Percentiles rank a stretch among this genome's conserved stretches.
phyloP scores from a whole-genome alignment of 2,888 invertebrate genomes.

The Troides oblongomaculatus region DNA sequence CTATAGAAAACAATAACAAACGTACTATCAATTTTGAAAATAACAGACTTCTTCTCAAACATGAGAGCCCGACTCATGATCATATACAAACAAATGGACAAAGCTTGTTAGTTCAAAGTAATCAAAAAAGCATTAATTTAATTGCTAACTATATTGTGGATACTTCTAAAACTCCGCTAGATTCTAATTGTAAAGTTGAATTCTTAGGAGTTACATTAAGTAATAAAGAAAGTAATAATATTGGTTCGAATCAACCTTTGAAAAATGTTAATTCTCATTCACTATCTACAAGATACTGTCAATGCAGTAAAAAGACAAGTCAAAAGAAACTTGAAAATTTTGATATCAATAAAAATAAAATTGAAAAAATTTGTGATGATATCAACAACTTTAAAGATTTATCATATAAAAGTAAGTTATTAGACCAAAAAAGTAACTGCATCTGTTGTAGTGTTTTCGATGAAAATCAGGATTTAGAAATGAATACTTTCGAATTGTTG shows the following conservation, averaged over 20 bases:
- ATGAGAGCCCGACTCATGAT: constrained; percentile 13
- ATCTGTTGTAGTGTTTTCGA: constrained; percentile 53
- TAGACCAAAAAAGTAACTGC: constrained; percentile 41
- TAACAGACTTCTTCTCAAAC: constrained; percentile 26
- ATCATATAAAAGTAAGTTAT: not conserved
- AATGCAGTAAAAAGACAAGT: constrained; percentile 1
- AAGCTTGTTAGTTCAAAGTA: constrained; percentile 7
- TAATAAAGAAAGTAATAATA: constrained; percentile 35
- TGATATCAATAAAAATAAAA: constrained; percentile 2
- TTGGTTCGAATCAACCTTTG: constrained; percentile 18
- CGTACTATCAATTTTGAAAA: constrained; percentile 10
- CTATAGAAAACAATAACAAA: constrained; percentile 4
- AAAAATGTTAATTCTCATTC: constrained; percentile 18
- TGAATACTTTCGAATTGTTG: constrained; percentile 63
- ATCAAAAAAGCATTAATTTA: constrained; percentile 10
- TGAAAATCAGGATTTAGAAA: constrained; percentile 57
- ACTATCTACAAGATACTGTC: not conserved
- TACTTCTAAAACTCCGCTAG: constrained; percentile 36
- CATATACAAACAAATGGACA: constrained; percentile 15
- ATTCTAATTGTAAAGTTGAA: constrained; percentile 53
- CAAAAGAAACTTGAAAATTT: constrained; percentile 15
- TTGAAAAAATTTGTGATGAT: not conserved
- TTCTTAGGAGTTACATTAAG: constrained; percentile 67
- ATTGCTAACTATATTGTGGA: constrained; percentile 32
- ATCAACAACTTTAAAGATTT: not conserved